A percentile compares a stretch with the other conserved stretches of the same genome.
These are phyloP conservation scores for Tadarida brasiliensis DNA, from an alignment of 2,797 vertebrate species.

Conservation along the genomic window DNA sequence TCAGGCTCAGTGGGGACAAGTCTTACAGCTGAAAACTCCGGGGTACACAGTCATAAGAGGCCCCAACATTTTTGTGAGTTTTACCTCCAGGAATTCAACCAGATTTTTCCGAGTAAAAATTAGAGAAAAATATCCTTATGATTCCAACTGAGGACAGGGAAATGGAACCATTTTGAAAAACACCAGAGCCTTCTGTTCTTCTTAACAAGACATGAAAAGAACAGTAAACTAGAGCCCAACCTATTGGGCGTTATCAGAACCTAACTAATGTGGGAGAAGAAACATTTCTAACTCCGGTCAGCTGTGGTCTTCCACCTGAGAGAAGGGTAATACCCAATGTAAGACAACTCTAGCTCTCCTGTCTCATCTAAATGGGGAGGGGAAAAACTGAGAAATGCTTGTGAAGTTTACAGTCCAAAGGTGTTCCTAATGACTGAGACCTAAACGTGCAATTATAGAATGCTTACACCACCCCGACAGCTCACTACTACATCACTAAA, in stretches of 20 bases:
- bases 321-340: not conserved
- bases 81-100: not conserved
- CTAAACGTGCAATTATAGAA: not conserved
- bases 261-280: not conserved
- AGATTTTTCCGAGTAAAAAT: not conserved
- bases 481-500: not conserved
- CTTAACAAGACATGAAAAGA: not conserved
- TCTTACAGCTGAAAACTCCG: not conserved
- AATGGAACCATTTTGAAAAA: not conserved
- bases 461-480: not conserved
- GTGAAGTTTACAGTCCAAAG: not conserved
- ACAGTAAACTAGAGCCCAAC: not conserved
- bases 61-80: not conserved
- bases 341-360: not conserved
- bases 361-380: not conserved
- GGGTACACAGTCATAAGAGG: not conserved
- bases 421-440: not conserved
- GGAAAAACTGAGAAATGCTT: not conserved
- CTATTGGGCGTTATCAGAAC: not conserved
- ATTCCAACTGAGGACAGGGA: not conserved
- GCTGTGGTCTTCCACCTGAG: not conserved
- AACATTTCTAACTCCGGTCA: not conserved
- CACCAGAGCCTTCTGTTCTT: not conserved
- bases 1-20: not conserved
- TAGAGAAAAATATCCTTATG: not conserved